phyloP scores from a whole-genome alignment of 2,797 vertebrate species.

The Alauda arvensis region DNA sequence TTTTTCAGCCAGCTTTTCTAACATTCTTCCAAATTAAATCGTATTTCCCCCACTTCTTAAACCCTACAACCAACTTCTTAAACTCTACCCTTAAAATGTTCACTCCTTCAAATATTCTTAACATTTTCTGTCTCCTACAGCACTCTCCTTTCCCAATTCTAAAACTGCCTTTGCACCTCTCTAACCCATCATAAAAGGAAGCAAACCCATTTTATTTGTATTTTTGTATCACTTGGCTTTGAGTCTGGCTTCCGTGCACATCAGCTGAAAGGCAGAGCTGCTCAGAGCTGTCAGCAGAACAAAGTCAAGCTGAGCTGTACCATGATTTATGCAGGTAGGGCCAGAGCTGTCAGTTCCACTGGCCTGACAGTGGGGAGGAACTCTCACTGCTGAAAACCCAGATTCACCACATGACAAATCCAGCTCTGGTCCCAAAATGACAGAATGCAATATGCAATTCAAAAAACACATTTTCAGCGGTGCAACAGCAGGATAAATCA shows the following conservation, averaged over 20 bases:
- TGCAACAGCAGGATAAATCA: slow-evolving; percentile 17
- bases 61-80: background rate
- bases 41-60: background rate
- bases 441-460: slow-evolving; percentile 6
- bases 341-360: slow-evolving; percentile 41
- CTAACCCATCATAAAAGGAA: background rate
- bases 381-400: background rate
- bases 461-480: background rate
- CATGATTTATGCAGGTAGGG: slow-evolving; percentile 20
- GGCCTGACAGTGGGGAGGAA: background rate
- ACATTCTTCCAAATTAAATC: background rate
- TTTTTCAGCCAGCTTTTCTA: background rate
- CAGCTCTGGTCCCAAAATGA: background rate
- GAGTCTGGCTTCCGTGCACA: background rate
- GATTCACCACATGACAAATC: background rate
- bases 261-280: background rate
- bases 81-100: background rate
- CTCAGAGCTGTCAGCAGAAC: slow-evolving; percentile 41
- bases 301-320: slow-evolving; percentile 31
- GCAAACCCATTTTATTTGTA: background rate
- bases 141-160: accelerated
- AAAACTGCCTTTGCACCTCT: background rate
- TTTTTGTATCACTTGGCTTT: background rate
- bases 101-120: background rate
- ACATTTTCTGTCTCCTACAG: background rate